Conservation (phyloP, 2,888 invertebrate genomes). For the Acheta domesticus region DNA sequence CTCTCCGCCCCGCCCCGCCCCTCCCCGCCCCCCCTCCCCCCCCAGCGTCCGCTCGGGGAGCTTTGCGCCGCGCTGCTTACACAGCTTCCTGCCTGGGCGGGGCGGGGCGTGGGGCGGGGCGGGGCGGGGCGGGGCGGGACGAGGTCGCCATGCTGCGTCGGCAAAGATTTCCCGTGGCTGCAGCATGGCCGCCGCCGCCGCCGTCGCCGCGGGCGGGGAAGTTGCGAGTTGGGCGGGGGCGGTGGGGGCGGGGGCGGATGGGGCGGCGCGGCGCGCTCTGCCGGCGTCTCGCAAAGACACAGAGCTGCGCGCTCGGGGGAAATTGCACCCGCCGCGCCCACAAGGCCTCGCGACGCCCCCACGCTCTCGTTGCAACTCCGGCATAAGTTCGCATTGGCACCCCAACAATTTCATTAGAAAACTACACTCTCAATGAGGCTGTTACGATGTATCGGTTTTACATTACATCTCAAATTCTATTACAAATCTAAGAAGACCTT, state of each 20-base stretch:
- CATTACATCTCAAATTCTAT: no score
- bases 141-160: conserved; percentile 9
- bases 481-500: no score
- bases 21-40: neutral
- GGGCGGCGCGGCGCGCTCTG: neutral
- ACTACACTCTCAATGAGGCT: no score
- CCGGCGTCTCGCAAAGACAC: no score
- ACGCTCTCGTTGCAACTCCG: no score
- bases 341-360: no score
- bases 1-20: neutral
- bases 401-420: no score
- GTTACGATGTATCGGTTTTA: no score
- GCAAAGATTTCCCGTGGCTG: conserved; percentile 7
- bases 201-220: neutral
- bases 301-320: no score
- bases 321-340: no score
- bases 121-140: neutral
- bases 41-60: neutral
- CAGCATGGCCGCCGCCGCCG: neutral
- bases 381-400: no score
- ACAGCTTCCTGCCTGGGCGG: neutral
- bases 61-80: neutral
- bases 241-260: neutral
- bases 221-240: neutral
- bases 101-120: no score